Conservation (phyloP, 2,797 vertebrate species). For the Bovichtus diacanthus region DNA sequence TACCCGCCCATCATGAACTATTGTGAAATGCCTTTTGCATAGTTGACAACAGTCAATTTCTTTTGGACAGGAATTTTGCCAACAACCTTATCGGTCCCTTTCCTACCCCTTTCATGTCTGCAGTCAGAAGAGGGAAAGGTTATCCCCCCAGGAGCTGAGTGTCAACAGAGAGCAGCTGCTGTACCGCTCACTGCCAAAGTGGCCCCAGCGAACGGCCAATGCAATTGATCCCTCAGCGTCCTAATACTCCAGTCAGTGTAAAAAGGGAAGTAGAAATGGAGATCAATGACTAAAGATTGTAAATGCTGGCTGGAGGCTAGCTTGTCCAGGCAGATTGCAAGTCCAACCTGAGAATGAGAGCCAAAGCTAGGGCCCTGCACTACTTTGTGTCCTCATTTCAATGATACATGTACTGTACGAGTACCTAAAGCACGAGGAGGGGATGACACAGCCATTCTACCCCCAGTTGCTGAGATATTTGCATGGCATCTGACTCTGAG, state of each 20-base stretch:
- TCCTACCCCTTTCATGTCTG: neutral
- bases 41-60: neutral
- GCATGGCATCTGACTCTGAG: slow-evolving; percentile 10
- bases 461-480: slow-evolving; percentile 20
- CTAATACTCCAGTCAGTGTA: slow-evolving; percentile 2
- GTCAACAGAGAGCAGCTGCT: slow-evolving; percentile 16
- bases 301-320: slow-evolving; percentile 2
- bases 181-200: slow-evolving; percentile 33
- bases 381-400: slow-evolving; percentile 21
- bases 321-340: slow-evolving; percentile 15
- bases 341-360: slow-evolving; percentile 20
- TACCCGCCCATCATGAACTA: neutral
- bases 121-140: slow-evolving; percentile 8
- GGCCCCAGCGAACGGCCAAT: neutral
- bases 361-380: neutral
- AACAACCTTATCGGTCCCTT: slow-evolving; percentile 6
- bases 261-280: slow-evolving; percentile 8
- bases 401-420: neutral
- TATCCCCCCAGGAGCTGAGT: slow-evolving; percentile 10
- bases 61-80: slow-evolving; percentile 22
- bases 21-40: neutral
- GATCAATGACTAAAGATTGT: slow-evolving; percentile 7
- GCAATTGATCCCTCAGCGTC: slow-evolving; percentile 23
- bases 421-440: slow-evolving; percentile 12
- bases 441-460: slow-evolving; percentile 8